Base-by-base conservation (phyloP, 2,113 vertebrate genomes). In the Lampris megalopsis region DNA sequence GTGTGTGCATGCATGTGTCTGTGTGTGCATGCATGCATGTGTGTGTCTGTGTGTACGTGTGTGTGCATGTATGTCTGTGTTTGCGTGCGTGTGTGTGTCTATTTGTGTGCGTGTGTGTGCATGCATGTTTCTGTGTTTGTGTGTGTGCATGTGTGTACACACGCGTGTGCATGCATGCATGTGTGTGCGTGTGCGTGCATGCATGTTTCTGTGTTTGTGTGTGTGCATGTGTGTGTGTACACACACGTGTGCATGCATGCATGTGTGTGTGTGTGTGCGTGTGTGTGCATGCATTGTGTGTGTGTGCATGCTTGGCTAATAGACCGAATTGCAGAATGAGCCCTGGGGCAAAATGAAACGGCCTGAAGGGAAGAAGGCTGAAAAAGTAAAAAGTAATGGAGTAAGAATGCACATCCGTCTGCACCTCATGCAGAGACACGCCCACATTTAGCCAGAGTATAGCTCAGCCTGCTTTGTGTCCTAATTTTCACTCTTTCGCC, bases 381-480 rank as follows among this genome's bases (percentile, higher is more conserved):
- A 63, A 79, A 75, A 80, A 63, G 40, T 49, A 24, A 61, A 4
- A 63, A 53, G 57, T 84, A 84, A 81, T 79, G 73, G 56, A 86
- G 84, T 82, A 82, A 71, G 75, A 68, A 10, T 7, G 10, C 63
- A 67, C 42, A 74, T 84, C 63, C 80, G 75, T 82, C 67, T 68
- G 49, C 57, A 83, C 63, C 75, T 36, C 35, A 69, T 47, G 79
- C 58, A 79, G 10, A 76, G 75, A 87, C 80, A 69, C 66, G 68
- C 45, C 61, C 79, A 75, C 63, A 68, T 83, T 75, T 68, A 83
- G 76, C 68, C 64, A 67, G 75, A 75, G 64, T 86, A 68, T 67
- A 77, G 84, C 83, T 63, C 78, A 71, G 83, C 69, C 85, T 84
- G 71, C 65, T 81, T 79, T 50, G 61, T 91, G 89, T 77, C 91